Evolutionary conservation across 53 echinoderm and acorn worm species (phyloP).

Genomic region (Paracentrotus lividus): DNA sequence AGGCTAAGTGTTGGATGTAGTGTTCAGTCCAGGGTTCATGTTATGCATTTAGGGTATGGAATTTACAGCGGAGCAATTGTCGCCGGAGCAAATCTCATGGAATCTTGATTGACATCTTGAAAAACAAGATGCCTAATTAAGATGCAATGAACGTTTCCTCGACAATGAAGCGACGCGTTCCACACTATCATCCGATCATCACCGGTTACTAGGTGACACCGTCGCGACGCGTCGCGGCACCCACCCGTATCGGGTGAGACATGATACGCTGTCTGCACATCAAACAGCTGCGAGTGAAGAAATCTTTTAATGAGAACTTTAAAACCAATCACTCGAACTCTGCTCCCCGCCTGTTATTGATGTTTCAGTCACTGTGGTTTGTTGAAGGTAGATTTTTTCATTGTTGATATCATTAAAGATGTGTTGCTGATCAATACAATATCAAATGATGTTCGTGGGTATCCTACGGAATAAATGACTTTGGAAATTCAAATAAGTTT

Average conservation of each 20-base stretch:
- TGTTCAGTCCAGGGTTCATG: too few relatives aligned
- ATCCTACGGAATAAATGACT: too few relatives aligned
- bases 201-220: conserved; percentile 33
- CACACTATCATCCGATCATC: neutral
- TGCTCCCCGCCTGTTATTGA: neutral
- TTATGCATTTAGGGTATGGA: too few relatives aligned
- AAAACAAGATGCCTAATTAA: neutral
- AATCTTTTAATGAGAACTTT: conserved; percentile 14
- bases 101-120: neutral
- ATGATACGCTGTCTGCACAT: neutral
- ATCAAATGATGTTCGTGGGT: too few relatives aligned
- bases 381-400: neutral
- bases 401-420: too few relatives aligned
- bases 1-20: too few relatives aligned
- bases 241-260: neutral
- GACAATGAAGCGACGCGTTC: neutral
- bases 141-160: neutral
- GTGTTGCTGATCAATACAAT: too few relatives aligned
- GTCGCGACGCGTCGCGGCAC: neutral
- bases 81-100: too few relatives aligned
- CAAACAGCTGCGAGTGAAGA: neutral
- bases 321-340: neutral
- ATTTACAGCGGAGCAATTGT: too few relatives aligned
- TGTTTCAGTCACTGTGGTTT: conserved; percentile 12
- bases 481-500: too few relatives aligned